Evolutionary conservation across 2,797 vertebrate genomes (phyloP).

Genomic region (Chrysocyon brachyurus): DNA sequence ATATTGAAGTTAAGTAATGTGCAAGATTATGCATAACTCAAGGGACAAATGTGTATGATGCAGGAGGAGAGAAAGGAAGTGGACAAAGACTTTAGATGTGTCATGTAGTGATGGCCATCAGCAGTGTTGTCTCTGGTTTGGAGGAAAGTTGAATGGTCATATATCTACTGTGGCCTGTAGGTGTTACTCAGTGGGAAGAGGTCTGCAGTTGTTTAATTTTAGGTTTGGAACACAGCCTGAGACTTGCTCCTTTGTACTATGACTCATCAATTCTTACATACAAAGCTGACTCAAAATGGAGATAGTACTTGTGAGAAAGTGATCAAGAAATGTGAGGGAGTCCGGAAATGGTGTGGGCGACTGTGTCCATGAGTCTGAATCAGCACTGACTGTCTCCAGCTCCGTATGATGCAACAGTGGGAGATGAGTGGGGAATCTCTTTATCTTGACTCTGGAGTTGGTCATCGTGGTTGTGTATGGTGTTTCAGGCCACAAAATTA

Average conservation of each 20-base stretch:
- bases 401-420: not conserved
- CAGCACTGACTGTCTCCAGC: not conserved
- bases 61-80: not conserved
- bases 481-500: not conserved
- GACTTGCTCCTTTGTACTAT: not conserved
- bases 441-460: not conserved
- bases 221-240: not conserved
- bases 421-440: not conserved
- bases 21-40: not conserved
- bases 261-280: not conserved
- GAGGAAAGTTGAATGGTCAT: not conserved
- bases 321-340: conserved; percentile 3
- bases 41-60: not conserved
- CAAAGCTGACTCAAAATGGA: conserved; percentile 10
- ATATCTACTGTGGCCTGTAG: not conserved
- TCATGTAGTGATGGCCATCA: not conserved
- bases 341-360: conserved; percentile 6
- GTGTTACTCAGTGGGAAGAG: conserved; percentile 11
- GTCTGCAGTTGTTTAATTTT: conserved; percentile 1
- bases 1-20: not conserved
- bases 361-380: not conserved
- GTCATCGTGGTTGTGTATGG: not conserved
- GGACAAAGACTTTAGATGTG: not conserved
- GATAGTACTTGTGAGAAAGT: conserved; percentile 29
- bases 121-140: not conserved